phyloP scores from a whole-genome alignment of 2,797 vertebrate species.

The Pangasius djambal region DNA sequence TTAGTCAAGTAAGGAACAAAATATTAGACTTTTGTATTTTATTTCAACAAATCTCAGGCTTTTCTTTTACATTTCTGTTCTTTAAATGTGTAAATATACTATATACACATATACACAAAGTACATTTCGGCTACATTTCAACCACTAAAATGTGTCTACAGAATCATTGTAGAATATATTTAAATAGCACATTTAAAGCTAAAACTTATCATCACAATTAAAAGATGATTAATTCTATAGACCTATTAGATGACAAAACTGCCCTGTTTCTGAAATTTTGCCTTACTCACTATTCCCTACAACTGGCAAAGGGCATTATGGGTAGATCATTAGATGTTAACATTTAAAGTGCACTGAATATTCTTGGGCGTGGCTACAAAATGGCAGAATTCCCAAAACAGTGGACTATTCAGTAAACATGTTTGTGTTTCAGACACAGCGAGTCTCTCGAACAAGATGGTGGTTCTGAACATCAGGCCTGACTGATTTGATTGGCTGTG shows the following conservation, averaged over 20 bases:
- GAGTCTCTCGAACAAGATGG: not conserved
- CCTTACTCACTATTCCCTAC: not conserved
- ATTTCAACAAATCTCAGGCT: no score
- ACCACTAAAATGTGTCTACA: not conserved
- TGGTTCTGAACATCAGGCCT: conserved; percentile 30
- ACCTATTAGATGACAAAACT: not conserved
- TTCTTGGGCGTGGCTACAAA: not conserved
- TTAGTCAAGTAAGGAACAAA: not conserved
- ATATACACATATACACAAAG: not conserved
- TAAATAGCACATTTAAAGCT: not conserved
- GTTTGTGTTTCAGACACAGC: not conserved
- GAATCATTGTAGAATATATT: not conserved
- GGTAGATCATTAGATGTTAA: not conserved
- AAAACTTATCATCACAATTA: not conserved
- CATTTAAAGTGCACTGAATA: not conserved
- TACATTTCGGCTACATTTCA: not conserved
- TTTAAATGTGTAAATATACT: not conserved
- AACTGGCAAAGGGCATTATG: not conserved
- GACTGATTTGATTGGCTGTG: conserved; percentile 47
- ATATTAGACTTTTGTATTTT: not conserved
- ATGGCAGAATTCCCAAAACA: not conserved
- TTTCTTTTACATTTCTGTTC: not conserved
- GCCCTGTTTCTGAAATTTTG: not conserved
- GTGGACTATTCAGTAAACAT: conserved; percentile 2
- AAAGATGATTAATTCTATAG: not conserved